Base-by-base conservation (phyloP, 2,113 vertebrate genomes). In the Muntiacus reevesi region DNA sequence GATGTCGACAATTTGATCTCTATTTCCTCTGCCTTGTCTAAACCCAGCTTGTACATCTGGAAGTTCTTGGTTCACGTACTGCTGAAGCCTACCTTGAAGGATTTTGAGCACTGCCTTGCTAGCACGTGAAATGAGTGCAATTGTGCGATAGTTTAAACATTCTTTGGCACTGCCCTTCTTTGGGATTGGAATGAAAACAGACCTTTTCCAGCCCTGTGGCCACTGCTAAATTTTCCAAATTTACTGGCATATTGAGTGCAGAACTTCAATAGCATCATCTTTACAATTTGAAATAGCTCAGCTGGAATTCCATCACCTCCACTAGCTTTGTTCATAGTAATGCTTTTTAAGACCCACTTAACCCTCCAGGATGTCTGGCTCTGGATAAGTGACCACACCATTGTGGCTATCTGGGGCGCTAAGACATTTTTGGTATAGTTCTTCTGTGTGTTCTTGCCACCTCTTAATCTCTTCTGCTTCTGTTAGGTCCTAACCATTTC, bases 111-210 rank as follows among this genome's bases (percentile, higher is more conserved):
- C 0, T 2, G 64, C n/a, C 9, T 36, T 71, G n/a, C n/a, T 36
- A 36, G 64, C 9, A 12, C 12, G n/a, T 36, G n/a, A 71, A 36
- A 71, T 36, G 64, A 36, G 19, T 71, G 19, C 19, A 23, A 23
- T 5, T 71, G 19, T 36, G n/a, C 1, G 0, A 10, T 71, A 71
- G n/a, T 11, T 71, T 1, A 0, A 36, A 36, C 19, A 12, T 36
- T 36, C n/a, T 71, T 71, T 71, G 67, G 67, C n/a, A 71, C 19
- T 40, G 67, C 67, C 67, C n/a, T 71, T 71, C 10, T 71, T 40
- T 71, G n/a, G 5, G 19, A 40, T 3, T 40, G n/a, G 36, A 71
- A 71, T 71, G 67, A 23, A 71, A 71, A 40, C 67, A 40, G 67
- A 71, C 5, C 19, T 71, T 71, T 71, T 71, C 10, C 67, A 71